phyloP scores from a whole-genome alignment of 2,888 invertebrate species.

The Athalia cordata region DNA sequence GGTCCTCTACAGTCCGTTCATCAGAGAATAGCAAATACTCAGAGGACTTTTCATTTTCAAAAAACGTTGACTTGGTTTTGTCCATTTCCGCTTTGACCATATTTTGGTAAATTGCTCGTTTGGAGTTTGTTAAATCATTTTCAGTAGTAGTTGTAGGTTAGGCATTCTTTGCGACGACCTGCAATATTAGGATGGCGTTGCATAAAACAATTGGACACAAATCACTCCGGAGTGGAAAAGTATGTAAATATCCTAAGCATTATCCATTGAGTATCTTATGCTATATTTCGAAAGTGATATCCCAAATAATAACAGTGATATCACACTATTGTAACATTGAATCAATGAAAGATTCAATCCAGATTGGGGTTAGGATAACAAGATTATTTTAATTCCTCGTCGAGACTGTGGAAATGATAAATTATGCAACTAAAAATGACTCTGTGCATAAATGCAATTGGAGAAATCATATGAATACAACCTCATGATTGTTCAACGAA shows the following conservation, averaged over 20 bases:
- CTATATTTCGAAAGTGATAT: neutral
- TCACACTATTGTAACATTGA: neutral
- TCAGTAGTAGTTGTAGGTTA: conserved; percentile 25
- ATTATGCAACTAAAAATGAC: neutral
- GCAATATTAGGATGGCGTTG: conserved; percentile 1
- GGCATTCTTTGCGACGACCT: conserved; percentile 1
- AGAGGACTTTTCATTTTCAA: conserved; percentile 48
- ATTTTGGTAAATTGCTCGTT: conserved; percentile 52
- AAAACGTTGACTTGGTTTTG: conserved; percentile 47
- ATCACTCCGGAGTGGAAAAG: neutral
- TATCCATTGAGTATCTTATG: neutral
- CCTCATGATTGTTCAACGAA: conserved; percentile 22
- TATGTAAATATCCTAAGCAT: neutral
- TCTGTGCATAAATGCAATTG: neutral
- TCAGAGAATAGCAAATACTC: conserved; percentile 52
- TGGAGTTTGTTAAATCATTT: conserved; percentile 39
- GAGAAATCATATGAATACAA: conserved; percentile 9
- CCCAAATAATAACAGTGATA: neutral
- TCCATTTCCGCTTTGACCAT: conserved; percentile 51
- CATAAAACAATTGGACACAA: neutral
- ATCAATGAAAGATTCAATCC: neutral
- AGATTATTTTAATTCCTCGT: conserved; percentile 21
- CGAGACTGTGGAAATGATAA: neutral
- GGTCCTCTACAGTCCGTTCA: conserved; percentile 50
- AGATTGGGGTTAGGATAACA: conserved; percentile 36